Evolutionary conservation across 2,888 invertebrate species (phyloP), one percentile per base, ranked within the genome.

Genomic region (Conistra vaccinii): DNA sequence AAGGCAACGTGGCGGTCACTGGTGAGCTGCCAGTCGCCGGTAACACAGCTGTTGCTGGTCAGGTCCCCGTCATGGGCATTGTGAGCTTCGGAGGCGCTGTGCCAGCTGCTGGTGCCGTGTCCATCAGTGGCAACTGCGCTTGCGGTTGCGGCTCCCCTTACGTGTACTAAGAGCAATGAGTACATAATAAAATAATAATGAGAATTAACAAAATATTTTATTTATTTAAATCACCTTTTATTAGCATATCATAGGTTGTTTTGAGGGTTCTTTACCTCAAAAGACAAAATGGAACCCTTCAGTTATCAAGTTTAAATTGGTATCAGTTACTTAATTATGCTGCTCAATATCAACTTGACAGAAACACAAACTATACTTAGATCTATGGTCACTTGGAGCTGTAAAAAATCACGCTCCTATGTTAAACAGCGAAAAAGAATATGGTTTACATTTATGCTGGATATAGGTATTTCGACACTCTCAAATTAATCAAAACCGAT

Each of bases 11-110:
- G 32, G 90, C 85, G 23, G 91, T 91, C 63, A 82, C 82, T 48
- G 92, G 92, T 32, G 89, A 90, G 76, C 84, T 92, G 75, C 89
- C 89, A 26, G 93, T 91, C n/a, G 89, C 86, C 32, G 92, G 93
- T 66, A 81, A 78, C n/a, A 87, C 92, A 26, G 80, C 79, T 35
- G 81, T 93, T 60, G 85, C 85, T 26, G 93, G 93, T 35, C 88
- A 88, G 63, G 87, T 93, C 51, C 92, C 93, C 48, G 88, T 93
- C 73, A 80, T 90, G 66, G 92, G 92, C 1, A 87, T 87, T 53
- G 92, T 93, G 20, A 84, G 69, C 39, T 94, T 93, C 84, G 87
- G 92, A 0, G 94, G 93, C 5, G 69, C 80, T 57, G 87, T 93
- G 12, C 86, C 89, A 12, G 92, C 93, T 76, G 88, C 86, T 77